Conservation (phyloP, 2,113 vertebrate species). For the Notothenia rossii region DNA sequence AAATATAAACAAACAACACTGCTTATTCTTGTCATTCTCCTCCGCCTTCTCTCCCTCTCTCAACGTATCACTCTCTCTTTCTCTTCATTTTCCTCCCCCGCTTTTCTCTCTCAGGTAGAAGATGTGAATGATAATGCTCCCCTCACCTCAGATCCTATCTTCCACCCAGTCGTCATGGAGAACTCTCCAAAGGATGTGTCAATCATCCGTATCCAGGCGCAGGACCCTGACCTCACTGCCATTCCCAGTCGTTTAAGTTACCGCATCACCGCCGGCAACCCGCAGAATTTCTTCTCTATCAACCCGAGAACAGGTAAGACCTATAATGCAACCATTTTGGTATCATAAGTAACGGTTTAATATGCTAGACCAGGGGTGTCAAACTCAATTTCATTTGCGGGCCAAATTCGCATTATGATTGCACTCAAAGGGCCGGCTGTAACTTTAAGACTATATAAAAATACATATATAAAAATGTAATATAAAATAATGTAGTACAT, state of each 20-base stretch:
- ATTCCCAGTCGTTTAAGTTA: conserved; percentile 89
- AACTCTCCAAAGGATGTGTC: conserved; percentile 96
- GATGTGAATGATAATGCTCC: conserved; percentile 98
- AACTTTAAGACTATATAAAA: no score
- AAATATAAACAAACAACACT: background rate
- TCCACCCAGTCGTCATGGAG: conserved; percentile 92
- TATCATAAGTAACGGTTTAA: no score
- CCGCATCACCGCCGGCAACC: conserved; percentile 95
- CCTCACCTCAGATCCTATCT: conserved; percentile 95
- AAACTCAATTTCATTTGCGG: no score
- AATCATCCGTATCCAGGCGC: conserved; percentile 94
- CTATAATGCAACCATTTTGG: background rate
- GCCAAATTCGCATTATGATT: no score
- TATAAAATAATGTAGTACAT: no score
- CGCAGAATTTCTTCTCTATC: conserved; percentile 97
- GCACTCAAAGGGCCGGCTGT: no score
- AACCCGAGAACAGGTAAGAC: conserved; percentile 93
- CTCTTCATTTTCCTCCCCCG: background rate
- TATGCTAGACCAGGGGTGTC: background rate
- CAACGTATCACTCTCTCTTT: background rate
- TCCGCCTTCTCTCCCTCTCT: background rate
- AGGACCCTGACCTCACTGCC: conserved; percentile 91
- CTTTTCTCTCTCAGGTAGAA: conserved; percentile 82
- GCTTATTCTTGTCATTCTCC: background rate
- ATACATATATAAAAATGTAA: no score